These are phyloP conservation scores for Agrochola macilenta DNA, from an alignment of 2,888 invertebrate genomes.

Conservation along the genomic window DNA sequence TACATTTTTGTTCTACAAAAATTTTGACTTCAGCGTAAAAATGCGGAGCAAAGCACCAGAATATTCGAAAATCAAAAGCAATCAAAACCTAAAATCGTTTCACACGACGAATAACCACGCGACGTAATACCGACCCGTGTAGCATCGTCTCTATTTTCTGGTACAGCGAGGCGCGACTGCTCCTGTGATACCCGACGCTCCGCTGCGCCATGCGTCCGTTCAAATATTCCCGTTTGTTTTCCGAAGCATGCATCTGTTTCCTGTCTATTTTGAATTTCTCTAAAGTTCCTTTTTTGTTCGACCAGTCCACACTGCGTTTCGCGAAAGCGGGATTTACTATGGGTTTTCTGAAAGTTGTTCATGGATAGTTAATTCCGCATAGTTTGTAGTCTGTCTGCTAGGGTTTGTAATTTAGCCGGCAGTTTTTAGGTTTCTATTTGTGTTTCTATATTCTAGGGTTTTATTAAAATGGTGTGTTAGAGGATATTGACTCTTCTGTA, in stretches of 20 bases:
- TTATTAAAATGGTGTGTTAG: slow-evolving; percentile 20
- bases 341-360: slow-evolving; percentile 82
- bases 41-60: not conserved
- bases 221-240: slow-evolving; percentile 83
- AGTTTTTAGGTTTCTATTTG: slow-evolving; percentile 27
- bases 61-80: slow-evolving; percentile 24
- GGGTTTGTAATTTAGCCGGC: slow-evolving; percentile 31
- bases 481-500: slow-evolving; percentile 13
- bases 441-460: slow-evolving; percentile 4
- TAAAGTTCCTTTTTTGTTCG: slow-evolving; percentile 72
- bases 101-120: slow-evolving; percentile 45
- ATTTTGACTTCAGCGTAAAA: not conserved
- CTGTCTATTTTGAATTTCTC: slow-evolving; percentile 83
- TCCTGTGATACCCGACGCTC: slow-evolving; percentile 90
- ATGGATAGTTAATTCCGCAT: slow-evolving; percentile 66
- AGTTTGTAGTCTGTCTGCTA: slow-evolving; percentile 42
- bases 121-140: slow-evolving; percentile 89
- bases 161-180: slow-evolving; percentile 91
- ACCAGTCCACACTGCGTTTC: slow-evolving; percentile 83
- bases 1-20: not conserved
- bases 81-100: slow-evolving; percentile 40
- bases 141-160: slow-evolving; percentile 92
- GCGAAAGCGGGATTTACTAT: slow-evolving; percentile 88
- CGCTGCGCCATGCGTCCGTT: slow-evolving; percentile 76
- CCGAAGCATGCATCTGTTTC: slow-evolving; percentile 85